Percentiles rank a stretch among this genome's conserved stretches.
Conservation (phyloP, 2,888 invertebrate species). For the Acanthosepion esculentum region DNA sequence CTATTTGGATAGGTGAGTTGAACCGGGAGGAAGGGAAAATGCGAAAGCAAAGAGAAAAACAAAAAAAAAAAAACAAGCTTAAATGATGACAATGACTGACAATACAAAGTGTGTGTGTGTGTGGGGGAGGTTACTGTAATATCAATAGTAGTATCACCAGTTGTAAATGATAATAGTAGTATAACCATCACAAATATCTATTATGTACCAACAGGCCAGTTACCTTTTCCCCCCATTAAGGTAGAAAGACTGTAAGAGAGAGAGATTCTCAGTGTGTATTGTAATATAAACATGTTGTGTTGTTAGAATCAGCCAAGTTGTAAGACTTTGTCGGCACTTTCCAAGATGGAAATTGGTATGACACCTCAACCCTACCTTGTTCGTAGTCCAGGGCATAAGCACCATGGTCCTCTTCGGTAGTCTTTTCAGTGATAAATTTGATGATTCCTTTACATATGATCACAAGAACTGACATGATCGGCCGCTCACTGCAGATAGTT, state of each 20-base stretch:
- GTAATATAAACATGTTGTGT: background rate
- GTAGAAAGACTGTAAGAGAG: background rate
- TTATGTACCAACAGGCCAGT: background rate
- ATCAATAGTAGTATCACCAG: background rate
- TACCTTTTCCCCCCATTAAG: background rate
- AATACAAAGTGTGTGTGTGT: background rate
- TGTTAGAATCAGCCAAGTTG: background rate
- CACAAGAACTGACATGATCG: slow-evolving; percentile 44
- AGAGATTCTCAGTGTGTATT: background rate
- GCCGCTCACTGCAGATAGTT: slow-evolving; percentile 25
- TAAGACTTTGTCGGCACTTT: background rate
- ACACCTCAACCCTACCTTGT: background rate
- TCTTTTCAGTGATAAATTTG: slow-evolving; percentile 41
- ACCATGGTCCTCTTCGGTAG: background rate
- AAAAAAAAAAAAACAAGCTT: background rate
- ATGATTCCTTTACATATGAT: slow-evolving; percentile 44
- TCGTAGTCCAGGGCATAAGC: background rate
- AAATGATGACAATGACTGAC: background rate
- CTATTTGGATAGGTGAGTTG: background rate
- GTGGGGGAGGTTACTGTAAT: background rate
- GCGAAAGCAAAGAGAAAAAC: background rate
- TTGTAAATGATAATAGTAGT: background rate
- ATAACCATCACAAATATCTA: background rate
- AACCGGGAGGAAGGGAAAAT: background rate
- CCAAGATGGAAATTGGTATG: background rate